Conservation (phyloP, 2,113 vertebrate species). For the Isurus oxyrinchus region DNA sequence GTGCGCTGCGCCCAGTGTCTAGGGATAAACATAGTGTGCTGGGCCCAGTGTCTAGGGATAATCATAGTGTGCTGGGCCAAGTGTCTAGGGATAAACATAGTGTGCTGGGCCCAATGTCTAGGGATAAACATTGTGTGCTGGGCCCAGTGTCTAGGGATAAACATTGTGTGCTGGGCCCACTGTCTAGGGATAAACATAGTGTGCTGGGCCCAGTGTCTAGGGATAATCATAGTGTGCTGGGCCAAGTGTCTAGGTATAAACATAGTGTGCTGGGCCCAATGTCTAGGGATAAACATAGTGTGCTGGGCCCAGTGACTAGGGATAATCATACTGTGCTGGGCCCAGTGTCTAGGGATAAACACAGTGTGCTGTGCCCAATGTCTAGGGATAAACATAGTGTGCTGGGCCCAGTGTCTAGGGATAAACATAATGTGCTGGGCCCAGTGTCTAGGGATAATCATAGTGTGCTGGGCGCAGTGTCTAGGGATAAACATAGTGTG, state of each 20-base stretch:
- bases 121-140: background rate
- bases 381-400: too few species aligned
- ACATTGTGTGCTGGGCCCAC: background rate
- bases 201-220: background rate
- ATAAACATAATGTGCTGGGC: background rate
- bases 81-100: too few species aligned
- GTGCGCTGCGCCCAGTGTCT: background rate
- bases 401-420: background rate
- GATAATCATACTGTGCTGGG: background rate
- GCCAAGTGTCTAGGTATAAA: too few species aligned
- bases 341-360: too few species aligned
- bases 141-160: too few species aligned
- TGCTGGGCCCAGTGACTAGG: background rate
- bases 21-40: background rate
- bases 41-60: too few species aligned
- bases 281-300: too few species aligned
- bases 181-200: too few species aligned
- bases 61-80: background rate
- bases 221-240: background rate
- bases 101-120: background rate
- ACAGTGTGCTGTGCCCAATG: background rate
- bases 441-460: too few species aligned
- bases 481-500: too few species aligned
- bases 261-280: background rate
- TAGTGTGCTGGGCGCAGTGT: background rate